These are phyloP conservation scores for Coelopa pilipes DNA, from an alignment of 2,888 invertebrate genomes.

Conservation along the genomic window DNA sequence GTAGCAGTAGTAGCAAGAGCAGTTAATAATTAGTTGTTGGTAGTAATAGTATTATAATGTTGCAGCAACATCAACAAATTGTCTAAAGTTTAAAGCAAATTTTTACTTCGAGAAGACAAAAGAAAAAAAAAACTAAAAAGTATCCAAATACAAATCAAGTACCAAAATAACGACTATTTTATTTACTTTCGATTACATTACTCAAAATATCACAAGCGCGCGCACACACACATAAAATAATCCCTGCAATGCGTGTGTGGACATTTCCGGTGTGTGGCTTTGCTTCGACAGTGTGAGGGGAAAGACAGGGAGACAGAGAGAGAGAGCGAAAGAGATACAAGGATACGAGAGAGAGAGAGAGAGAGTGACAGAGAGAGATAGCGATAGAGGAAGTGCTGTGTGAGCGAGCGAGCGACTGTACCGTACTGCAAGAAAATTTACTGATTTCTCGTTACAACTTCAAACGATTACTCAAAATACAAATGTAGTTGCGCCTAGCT, in stretches of 20 bases:
- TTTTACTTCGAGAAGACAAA: conserved; percentile 18
- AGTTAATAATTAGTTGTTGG: no score
- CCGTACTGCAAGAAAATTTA: conserved; percentile 14
- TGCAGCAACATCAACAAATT: conserved; percentile 49
- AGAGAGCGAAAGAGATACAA: no score
- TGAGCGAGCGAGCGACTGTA: conserved; percentile 1
- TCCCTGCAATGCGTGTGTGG: background rate
- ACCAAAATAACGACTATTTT: background rate
- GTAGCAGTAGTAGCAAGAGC: no score
- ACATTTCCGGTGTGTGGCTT: background rate
- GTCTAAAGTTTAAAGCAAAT: conserved; percentile 32
- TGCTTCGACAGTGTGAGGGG: no score
- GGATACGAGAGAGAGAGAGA: no score
- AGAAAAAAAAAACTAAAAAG: conserved; percentile 1
- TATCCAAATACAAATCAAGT: no score
- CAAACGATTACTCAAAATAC: conserved; percentile 3
- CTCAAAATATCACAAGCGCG: background rate
- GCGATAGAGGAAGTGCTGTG: background rate
- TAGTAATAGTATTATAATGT: conserved; percentile 13
- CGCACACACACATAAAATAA: background rate
- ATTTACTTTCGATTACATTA: conserved; percentile 13
- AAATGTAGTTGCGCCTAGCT: background rate
- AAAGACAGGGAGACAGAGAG: no score
- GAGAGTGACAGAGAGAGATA: background rate
- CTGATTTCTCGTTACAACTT: background rate